Base-by-base conservation (phyloP, 2,888 invertebrate genomes). In the Melieria omissa region DNA sequence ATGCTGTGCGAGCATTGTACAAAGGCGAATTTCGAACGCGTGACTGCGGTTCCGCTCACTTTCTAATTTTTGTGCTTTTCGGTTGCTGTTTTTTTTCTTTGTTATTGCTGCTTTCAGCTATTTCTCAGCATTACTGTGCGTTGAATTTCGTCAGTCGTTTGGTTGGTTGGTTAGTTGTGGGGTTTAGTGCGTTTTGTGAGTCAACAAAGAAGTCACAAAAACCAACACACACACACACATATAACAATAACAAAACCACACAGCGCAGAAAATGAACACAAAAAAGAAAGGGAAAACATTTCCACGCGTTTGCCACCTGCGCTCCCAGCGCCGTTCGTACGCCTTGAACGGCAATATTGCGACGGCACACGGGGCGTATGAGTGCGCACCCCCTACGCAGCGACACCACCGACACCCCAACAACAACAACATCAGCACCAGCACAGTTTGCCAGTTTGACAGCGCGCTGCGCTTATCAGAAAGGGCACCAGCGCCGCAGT, bases 211-310 rank as follows among this genome's bases (percentile, higher is more conserved):
- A 14, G 41, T 16, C 61, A 8, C 54, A 45, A 42, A 47, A 49
- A 52, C 52, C 29, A 52, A 62, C 62, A 62, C 61, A 62, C 41
- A n/a, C 61, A 29, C 12, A 45, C 41, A 60, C 67, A 14, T 58
- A 58, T 29, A 44, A 29, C 29, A 29, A 29, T 29, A 29, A 29
- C 29, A n/a, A 46, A 52, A 12, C 49, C 49, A 49, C 9, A 8
- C 49, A 49, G 49, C 49, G 49, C 8, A 29, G 29, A 29, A 29
- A 29, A 29, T 29, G 29, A 29, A 29, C 29, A 29, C 29, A 29
- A 29, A 29, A 29, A 29, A 29, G 29, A 29, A 29, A 29, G 55
- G 44, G 46, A 55, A 44, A 8, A 45, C 58, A 45, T 54, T 46
- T n/a, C 46, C 9, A 7, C 62, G 45, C 52, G 9, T 7, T 29